Percentiles rank a stretch among this genome's conserved stretches.
These are phyloP conservation scores for Pogonomyrmex barbatus DNA, from an alignment of 1,140 invertebrate species.

Conservation along the genomic window DNA sequence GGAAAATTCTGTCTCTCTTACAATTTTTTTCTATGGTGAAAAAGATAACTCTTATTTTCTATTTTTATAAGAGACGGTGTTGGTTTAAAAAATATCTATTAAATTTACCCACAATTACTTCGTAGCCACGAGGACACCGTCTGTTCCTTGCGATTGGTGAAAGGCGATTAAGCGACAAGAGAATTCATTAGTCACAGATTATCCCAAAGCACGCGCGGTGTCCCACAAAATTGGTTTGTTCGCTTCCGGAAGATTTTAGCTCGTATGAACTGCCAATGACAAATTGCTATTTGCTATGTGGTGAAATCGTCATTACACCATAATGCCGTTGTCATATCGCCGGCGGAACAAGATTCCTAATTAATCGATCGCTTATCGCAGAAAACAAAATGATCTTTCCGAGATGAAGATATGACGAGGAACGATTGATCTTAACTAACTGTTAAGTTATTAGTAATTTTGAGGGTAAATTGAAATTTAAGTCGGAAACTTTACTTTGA, in stretches of 20 bases:
- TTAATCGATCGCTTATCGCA: conserved; percentile 59
- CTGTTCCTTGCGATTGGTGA: conserved; percentile 58
- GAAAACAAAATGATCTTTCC: conserved; percentile 20
- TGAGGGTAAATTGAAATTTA: conserved; percentile 37
- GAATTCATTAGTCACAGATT: conserved; percentile 68
- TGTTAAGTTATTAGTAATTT: conserved; percentile 1
- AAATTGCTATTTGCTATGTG: conserved; percentile 45
- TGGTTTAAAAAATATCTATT: neutral
- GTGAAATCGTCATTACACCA: conserved; percentile 32
- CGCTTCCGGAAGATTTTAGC: conserved; percentile 45
- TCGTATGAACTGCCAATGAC: conserved; percentile 42
- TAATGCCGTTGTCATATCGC: conserved; percentile 42
- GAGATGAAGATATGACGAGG: conserved; percentile 18
- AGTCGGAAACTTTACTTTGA: conserved; percentile 5
- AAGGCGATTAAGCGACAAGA: conserved; percentile 66
- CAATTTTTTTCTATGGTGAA: neutral
- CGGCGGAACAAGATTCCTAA: conserved; percentile 54
- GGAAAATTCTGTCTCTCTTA: neutral
- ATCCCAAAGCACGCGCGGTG: conserved; percentile 27
- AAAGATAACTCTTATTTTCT: neutral
- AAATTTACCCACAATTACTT: conserved; percentile 17
- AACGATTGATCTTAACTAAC: conserved; percentile 44
- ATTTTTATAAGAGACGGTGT: neutral
- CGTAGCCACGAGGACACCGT: conserved; percentile 31
- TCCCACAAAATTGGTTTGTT: conserved; percentile 26